Percentiles rank a stretch among this genome's conserved stretches.
phyloP scores from a whole-genome alignment of 2,113 vertebrate species.

The Cinclus cinclus region DNA sequence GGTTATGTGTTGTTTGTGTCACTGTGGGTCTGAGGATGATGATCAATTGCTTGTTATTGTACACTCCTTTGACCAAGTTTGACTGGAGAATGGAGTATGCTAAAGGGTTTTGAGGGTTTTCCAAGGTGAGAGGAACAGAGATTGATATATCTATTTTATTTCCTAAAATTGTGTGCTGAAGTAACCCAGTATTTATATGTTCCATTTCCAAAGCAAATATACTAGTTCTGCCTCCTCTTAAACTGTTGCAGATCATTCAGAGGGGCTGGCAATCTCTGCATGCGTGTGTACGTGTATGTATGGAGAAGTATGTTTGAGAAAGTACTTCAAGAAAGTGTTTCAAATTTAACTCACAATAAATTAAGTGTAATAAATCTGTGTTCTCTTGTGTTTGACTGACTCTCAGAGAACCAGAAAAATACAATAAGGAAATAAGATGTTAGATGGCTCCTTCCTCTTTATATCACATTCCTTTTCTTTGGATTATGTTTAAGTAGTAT shows the following conservation, averaged over 20 bases:
- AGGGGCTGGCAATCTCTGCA: background rate
- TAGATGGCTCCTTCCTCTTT: background rate
- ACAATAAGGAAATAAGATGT: background rate
- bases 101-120: background rate
- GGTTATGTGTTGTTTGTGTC: background rate
- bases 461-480: background rate
- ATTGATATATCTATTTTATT: background rate
- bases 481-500: background rate
- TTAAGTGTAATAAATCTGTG: background rate
- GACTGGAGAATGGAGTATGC: background rate
- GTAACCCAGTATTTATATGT: background rate
- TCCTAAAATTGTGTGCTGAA: background rate
- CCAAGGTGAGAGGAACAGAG: background rate
- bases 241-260: background rate
- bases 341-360: background rate
- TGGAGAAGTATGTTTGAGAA: background rate
- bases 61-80: background rate
- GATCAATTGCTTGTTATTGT: background rate
- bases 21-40: accelerated
- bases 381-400: background rate
- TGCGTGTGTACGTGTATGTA: background rate
- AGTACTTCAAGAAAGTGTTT: background rate
- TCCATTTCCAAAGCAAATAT: background rate
- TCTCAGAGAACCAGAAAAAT: background rate
- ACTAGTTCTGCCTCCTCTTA: background rate